Evolutionary conservation across 2,888 invertebrate genomes (phyloP).

Genomic region (Priapulus caudatus): DNA sequence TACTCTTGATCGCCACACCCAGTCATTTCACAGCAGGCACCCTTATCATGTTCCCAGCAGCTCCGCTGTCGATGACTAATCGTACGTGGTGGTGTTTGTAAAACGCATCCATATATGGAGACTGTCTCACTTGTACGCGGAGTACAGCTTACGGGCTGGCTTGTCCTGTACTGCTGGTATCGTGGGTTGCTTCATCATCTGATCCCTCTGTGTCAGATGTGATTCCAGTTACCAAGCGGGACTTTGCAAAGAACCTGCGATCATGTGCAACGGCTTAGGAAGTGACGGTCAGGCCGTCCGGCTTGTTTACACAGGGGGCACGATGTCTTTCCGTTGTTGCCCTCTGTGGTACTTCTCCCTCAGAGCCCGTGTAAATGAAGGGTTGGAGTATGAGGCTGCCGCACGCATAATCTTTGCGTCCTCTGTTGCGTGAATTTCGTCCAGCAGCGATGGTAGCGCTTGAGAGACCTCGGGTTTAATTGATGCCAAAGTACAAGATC

Average conservation of each 20-base stretch:
- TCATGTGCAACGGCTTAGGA: slow-evolving; percentile 11
- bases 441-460: neutral
- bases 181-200: too few species aligned
- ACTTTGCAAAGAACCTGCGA: neutral
- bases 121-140: neutral
- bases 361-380: too few species aligned
- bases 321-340: neutral
- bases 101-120: neutral
- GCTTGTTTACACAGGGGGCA: slow-evolving; percentile 21
- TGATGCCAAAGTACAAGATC: neutral
- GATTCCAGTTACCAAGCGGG: neutral
- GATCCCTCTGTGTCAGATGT: too few species aligned
- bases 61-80: neutral
- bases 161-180: too few species aligned
- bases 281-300: slow-evolving; percentile 10
- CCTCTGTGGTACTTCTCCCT: too few species aligned
- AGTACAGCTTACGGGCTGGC: too few species aligned
- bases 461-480: slow-evolving; percentile 1
- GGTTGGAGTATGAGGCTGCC: too few species aligned
- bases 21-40: neutral
- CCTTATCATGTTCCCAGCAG: neutral
- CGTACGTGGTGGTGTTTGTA: neutral
- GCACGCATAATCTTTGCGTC: slow-evolving; percentile 1
- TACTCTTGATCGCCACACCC: neutral
- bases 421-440: neutral